Evolutionary conservation across 1,140 invertebrate genomes (phyloP), one percentile per base, ranked within the genome.

Genomic region (Theocolax elegans): DNA sequence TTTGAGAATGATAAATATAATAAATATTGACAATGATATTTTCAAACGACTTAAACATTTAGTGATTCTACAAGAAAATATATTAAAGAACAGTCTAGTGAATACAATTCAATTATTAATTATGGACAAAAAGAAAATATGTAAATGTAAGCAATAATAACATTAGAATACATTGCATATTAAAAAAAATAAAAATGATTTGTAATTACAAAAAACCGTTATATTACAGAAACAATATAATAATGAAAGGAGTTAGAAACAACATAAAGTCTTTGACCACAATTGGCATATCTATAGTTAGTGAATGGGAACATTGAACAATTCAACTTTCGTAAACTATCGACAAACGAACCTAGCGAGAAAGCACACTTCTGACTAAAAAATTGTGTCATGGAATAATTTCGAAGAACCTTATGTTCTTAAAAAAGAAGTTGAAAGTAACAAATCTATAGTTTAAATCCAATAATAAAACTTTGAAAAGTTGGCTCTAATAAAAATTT

Each of bases 291-390:
- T 38, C 15, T 53, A 42, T 25, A 65, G 9, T 53, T 46, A 19
- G 23, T 15, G 25, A 49, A 67, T 25, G 46, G 51, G 56, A 67
- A 49, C 54, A 19, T 15, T 29, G 31, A 58, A 42, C 21, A 59
- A 67, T 4, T 59, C 31, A 17, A 23, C 54, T 67, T 59, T 59
- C 44, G 44, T 48, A 51, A 67, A 67, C n/a, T 44, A 67, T 59
- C 54, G 54, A 25, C 46, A 23, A 46, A 29, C 21, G 27, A 54
- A 54, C 35, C n/a, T 9, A 44, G 42, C 15, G 3, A 17, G 3
- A 44, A 44, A 31, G 15, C 13, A 7, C 7, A n/a, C 53, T 44
- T 17, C n/a, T 9, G 51, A 23, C n/a, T 21, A 58, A 42, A 62
- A 62, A 29, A 46, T 48, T 25, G 46, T 62, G 59, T 44, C 59